Base-by-base conservation (phyloP, 2,113 vertebrate genomes). In the Axis porcinus region DNA sequence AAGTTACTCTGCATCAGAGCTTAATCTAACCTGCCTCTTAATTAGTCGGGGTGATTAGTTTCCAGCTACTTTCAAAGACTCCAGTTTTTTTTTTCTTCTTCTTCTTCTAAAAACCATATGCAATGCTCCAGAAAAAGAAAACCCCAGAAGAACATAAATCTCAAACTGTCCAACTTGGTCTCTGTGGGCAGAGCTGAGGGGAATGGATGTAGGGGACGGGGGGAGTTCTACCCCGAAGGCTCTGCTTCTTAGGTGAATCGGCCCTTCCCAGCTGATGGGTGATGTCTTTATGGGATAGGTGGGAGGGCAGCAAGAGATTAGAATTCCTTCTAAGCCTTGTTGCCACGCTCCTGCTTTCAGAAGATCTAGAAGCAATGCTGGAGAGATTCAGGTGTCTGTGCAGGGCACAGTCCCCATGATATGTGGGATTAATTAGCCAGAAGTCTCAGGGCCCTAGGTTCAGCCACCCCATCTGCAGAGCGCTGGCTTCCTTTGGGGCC, bases 331-430 rank as follows among this genome's bases (percentile, higher is more conserved):
- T 2, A 0, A 17, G 47, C 36, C 33, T 82, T 54, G 6, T 15
- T 0, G 1, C 54, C 43, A 30, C 17, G 36, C 16, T 28, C 12
- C 19, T 67, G 57, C 30, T 23, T 89, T 19, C 33, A 7, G 33
- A 43, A 70, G 87, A 9, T 30, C 67, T 2, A 15, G 85, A 78
- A 62, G 33, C 30, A 4, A 4, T 4, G 5, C 2, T 8, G n/a
- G 28, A 19, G 21, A 40, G 60, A 50, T 2, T 33, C 57, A 2
- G 21, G 23, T 16, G 17, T 55, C 54, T 12, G 55, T n/a, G 36
- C 58, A 23, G 17, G n/a, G 5, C 30, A 4, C 0, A 1, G 13
- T 10, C 12, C 3, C 50, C 17, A 0, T 0, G 14, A 19, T 27
- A 3, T 0, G 33, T 27, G 0, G 21, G n/a, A 7, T 45, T 25